Evolutionary conservation across 2,888 invertebrate species (phyloP), one percentile per base, ranked within the genome.

Genomic region (Pogonocherus hispidulus): DNA sequence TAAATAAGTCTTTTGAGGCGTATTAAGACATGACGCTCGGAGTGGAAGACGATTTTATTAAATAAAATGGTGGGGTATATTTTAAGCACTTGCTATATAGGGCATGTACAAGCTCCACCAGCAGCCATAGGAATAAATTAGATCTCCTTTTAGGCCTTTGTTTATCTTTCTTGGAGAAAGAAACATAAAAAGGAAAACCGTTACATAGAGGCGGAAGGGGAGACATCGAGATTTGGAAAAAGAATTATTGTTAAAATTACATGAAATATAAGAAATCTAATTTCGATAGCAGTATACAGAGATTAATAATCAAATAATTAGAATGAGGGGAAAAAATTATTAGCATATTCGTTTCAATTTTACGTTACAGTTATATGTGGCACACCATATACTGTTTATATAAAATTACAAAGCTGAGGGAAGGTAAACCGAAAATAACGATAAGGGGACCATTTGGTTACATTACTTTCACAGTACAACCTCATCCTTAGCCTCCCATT

Each of bases 1-100:
- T 44, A 57, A 57, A 46, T 46, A 57, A 57, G 57, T 57, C 57
- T 44, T 57, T 46, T 57, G 57, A 57, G 57, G 27, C 44, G 27
- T 46, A 46, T 57, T 57, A 46, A 46, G 55, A 55, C 55, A n/a
- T n/a, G n/a, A n/a, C 19, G 57, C 55, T n/a, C n/a, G 35, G 41
- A 11, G 57, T 6, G 27, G 8, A 46, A 14, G 56, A 14, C 47
- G 19, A 59, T 59, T 23, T 47, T 32, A 35, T 59, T 47, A 59
- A 47, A 59, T 47, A 59, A 32, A 59, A 44, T 20, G 47, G 19
- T 23, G 59, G 32, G 11, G 56, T 35, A 41, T 44, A 57, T 23
- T 57, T 55, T 37, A 55, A 55, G 55, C 5, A 55, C 55, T 55
- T 55, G 27, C 44, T 44, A 57, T 44, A 57, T 44, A 44, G 44